Conservation (phyloP, 2,797 vertebrate species). For the Sebastes matsubarae region DNA sequence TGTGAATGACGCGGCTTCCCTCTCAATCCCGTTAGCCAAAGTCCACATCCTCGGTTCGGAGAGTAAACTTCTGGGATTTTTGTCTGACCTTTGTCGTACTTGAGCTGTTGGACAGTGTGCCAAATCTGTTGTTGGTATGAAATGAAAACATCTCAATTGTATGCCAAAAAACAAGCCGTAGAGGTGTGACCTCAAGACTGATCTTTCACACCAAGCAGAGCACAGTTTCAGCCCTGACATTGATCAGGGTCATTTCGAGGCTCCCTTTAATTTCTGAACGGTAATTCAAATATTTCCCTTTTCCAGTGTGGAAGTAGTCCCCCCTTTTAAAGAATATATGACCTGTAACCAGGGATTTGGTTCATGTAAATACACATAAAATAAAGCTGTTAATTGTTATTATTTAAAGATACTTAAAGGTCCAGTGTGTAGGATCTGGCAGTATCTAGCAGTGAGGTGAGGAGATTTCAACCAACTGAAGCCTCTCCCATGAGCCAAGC, state of each 20-base stretch:
- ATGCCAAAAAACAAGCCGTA: not conserved
- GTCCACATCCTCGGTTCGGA: not conserved
- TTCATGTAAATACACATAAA: not conserved
- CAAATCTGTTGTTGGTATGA: not conserved
- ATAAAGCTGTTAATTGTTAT: not conserved
- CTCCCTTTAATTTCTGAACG: not conserved
- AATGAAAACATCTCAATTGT: conserved; percentile 6
- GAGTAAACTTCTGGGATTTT: conserved; percentile 1
- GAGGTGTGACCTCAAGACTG: not conserved
- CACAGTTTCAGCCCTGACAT: not conserved
- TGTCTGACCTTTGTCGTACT: conserved; percentile 10
- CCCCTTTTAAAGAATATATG: not conserved
- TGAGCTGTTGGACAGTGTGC: not conserved
- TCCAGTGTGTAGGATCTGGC: too few species aligned
- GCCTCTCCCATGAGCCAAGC: too few species aligned
- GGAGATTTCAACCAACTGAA: too few species aligned
- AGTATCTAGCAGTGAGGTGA: too few species aligned
- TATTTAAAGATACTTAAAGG: not conserved
- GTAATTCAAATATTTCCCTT: not conserved
- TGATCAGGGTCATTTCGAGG: not conserved
- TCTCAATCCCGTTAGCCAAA: conserved; percentile 38
- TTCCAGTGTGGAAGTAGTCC: not conserved
- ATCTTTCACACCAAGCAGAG: not conserved
- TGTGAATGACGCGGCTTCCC: conserved; percentile 41
- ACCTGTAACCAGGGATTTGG: not conserved